phyloP scores from a whole-genome alignment of 2,888 invertebrate genomes.

The Drosophila cognata region DNA sequence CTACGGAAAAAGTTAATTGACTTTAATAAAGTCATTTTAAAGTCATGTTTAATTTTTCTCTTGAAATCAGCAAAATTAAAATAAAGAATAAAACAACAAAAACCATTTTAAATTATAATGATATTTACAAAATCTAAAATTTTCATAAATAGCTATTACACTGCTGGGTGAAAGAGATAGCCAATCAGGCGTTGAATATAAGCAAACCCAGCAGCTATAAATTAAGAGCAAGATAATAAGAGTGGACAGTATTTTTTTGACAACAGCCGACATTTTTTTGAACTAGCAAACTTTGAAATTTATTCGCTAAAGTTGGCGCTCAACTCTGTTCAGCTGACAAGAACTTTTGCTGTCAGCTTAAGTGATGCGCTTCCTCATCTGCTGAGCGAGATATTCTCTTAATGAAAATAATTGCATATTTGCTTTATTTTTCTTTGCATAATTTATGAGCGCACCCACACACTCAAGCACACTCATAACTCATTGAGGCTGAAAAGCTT shows the following conservation, averaged over 20 bases:
- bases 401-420: slow-evolving; percentile 66
- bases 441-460: slow-evolving; percentile 62
- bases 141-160: too few relatives aligned
- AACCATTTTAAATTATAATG: neutral
- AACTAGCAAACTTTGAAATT: slow-evolving; percentile 25
- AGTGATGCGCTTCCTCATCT: slow-evolving; percentile 13
- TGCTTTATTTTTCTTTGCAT: slow-evolving; percentile 50
- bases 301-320: slow-evolving; percentile 37
- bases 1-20: neutral
- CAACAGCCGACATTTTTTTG: slow-evolving; percentile 16
- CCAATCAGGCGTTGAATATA: neutral
- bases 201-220: slow-evolving; percentile 27
- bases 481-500: slow-evolving; percentile 30
- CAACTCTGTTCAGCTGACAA: slow-evolving; percentile 22
- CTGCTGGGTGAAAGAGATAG: neutral
- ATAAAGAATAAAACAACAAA: neutral
- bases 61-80: neutral
- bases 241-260: slow-evolving; percentile 10
- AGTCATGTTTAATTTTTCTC: neutral
- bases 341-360: slow-evolving; percentile 30
- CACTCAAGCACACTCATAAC: slow-evolving; percentile 36
- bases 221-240: slow-evolving; percentile 24
- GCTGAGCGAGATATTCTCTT: slow-evolving; percentile 47
- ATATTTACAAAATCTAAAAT: neutral
- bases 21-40: neutral